These are phyloP conservation scores for Congeria kusceri DNA, from an alignment of 2,888 invertebrate species.

Conservation along the genomic window DNA sequence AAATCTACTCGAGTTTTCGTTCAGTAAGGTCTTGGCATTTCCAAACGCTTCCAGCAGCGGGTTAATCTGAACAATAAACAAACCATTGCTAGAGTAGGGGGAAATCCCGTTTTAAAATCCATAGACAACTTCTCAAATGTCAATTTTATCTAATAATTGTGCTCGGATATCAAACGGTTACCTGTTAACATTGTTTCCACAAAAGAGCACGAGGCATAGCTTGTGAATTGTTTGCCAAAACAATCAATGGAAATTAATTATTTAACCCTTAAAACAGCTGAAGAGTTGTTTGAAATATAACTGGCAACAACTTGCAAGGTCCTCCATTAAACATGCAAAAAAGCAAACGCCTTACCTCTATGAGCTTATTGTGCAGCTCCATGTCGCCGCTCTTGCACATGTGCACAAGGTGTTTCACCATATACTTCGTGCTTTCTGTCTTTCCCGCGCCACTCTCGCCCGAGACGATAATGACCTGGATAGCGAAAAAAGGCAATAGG, in stretches of 20 bases:
- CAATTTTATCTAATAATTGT: too few relatives aligned
- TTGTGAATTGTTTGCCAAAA: not conserved
- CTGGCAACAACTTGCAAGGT: too few relatives aligned
- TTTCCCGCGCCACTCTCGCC: conserved; percentile 80
- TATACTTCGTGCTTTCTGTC: conserved; percentile 78
- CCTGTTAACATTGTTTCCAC: too few relatives aligned
- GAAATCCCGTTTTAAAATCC: too few relatives aligned
- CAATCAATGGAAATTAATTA: not conserved
- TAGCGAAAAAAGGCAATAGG: not conserved
- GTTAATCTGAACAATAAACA: conserved; percentile 64
- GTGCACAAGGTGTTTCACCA: conserved; percentile 68
- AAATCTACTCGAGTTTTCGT: conserved; percentile 78
- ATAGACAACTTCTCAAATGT: too few relatives aligned
- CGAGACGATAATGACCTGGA: conserved; percentile 67
- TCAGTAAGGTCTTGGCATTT: conserved; percentile 74
- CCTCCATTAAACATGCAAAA: too few relatives aligned
- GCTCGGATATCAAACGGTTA: too few relatives aligned
- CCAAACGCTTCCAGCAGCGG: conserved; percentile 76
- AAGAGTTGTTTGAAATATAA: too few relatives aligned
- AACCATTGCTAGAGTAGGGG: not conserved
- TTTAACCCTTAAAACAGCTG: not conserved
- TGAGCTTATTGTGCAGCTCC: conserved; percentile 65
- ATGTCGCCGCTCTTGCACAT: conserved; percentile 64
- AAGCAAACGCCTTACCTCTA: conserved; percentile 47
- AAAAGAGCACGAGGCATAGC: too few relatives aligned